Evolutionary conservation across 2,888 invertebrate genomes (phyloP).

Genomic region (Agriopis leucophaearia): DNA sequence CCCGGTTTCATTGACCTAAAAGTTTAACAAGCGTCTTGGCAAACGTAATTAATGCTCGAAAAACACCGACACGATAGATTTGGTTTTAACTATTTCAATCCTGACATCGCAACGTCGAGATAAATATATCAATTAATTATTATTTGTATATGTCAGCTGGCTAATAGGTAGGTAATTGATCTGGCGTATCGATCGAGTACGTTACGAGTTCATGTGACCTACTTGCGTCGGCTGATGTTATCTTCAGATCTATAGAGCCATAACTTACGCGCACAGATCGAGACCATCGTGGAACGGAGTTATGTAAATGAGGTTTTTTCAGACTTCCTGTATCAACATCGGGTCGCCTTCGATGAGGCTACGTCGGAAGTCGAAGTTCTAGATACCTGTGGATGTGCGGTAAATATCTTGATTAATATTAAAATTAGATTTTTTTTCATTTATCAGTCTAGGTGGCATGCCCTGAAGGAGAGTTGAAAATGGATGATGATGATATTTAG

Average conservation of each 20-base stretch:
- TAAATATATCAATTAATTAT: conserved; percentile 45
- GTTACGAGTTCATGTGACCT: conserved; percentile 62
- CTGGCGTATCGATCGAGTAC: conserved; percentile 55
- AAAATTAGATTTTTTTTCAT: too few species aligned
- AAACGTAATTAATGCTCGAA: conserved; percentile 16
- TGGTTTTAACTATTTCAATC: conserved; percentile 19
- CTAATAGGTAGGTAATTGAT: conserved; percentile 54
- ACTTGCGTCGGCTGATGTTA: conserved; percentile 66
- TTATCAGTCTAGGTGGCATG: too few species aligned
- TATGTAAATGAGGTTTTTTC: conserved; percentile 59
- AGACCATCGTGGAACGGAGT: conserved; percentile 44
- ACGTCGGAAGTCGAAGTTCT: conserved; percentile 92
- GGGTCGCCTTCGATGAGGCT: conserved; percentile 91
- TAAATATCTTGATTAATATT: conserved; percentile 65
- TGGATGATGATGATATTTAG: too few species aligned
- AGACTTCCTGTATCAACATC: conserved; percentile 93
- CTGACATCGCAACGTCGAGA: conserved; percentile 32
- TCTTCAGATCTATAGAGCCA: conserved; percentile 64
- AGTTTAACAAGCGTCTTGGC: conserved; percentile 23
- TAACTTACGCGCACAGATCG: conserved; percentile 49
- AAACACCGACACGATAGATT: background rate
- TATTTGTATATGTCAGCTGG: conserved; percentile 44
- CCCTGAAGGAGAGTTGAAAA: background rate
- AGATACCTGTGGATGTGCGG: conserved; percentile 93
- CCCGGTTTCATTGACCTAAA: conserved; percentile 30